Evolutionary conservation across 2,113 vertebrate genomes (phyloP), one percentile per base, ranked within the genome.

Genomic region (Setophaga petechia): DNA sequence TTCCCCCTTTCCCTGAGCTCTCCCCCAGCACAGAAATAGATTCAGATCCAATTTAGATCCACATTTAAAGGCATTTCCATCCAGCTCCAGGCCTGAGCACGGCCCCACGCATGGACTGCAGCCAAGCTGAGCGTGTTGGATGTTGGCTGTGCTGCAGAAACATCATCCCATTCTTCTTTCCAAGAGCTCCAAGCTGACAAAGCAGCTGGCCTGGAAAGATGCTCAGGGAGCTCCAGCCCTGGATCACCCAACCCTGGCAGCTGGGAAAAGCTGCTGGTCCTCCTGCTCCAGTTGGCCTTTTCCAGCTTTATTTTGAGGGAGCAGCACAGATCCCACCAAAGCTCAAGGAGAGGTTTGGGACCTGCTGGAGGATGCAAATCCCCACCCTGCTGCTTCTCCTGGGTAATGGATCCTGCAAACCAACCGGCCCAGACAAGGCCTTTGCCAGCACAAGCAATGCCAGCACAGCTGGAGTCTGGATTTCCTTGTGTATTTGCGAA

Each of bases 161-260:
- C 52, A 71, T 82, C 91, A 88, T 75, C 83, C 61, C 2, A 30
- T 75, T 81, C 69, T 59, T 80, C 37, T 62, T 49, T 71, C 90
- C 89, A 59, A 86, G 44, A 68, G 76, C 80, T 90, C 67, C 76
- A 27, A 76, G 92, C 95, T 96, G 95, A 95, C 80, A 68, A 72
- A 94, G 95, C 90, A 91, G 92, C 90, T 80, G 90, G 87, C n/a
- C 25, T 33, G 87, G 84, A 86, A 69, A 79, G 94, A 63, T 68
- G 89, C 76, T 94, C 12, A 0, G 79, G 71, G 87, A 92, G 71
- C 71, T 92, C 18, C 0, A 0, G 7, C 21, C 5, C 84, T 18
- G 65, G 49, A 14, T 77, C 75, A 15, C 61, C 27, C 79, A 0
- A 54, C 31, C 28, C 59, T 9, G 37, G 81, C 75, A 71, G 61